Percentiles rank a stretch among this genome's conserved stretches.
Conservation (phyloP, 2,888 invertebrate species). For the Plagodis pulveraria region DNA sequence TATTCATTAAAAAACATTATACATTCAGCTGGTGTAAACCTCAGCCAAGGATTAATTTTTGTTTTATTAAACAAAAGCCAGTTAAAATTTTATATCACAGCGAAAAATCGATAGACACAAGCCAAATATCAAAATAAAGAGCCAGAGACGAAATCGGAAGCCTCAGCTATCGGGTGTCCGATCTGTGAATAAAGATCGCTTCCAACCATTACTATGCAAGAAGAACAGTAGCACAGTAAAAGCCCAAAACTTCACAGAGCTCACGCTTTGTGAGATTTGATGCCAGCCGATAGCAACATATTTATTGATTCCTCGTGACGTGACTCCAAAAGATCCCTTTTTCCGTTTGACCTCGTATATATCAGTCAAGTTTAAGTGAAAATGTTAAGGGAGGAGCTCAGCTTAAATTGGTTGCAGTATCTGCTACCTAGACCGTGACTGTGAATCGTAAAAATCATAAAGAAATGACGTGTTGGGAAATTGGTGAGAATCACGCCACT, state of each 20-base stretch:
- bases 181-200: slow-evolving; percentile 20
- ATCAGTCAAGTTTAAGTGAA: slow-evolving; percentile 45
- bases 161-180: slow-evolving; percentile 24
- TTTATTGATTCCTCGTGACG: slow-evolving; percentile 53
- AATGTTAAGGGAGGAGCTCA: slow-evolving; percentile 32
- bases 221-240: slow-evolving; percentile 21
- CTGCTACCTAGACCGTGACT: slow-evolving; percentile 40
- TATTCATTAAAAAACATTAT: too few relatives aligned
- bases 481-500: slow-evolving; percentile 42
- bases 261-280: slow-evolving; percentile 46
- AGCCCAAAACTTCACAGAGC: slow-evolving; percentile 40
- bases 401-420: slow-evolving; percentile 3
- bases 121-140: too few relatives aligned
- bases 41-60: too few relatives aligned
- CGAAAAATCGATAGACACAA: too few relatives aligned
- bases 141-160: slow-evolving; percentile 16
- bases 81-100: too few relatives aligned
- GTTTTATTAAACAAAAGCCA: too few relatives aligned
- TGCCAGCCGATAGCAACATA: slow-evolving; percentile 48
- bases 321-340: slow-evolving; percentile 38
- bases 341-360: slow-evolving; percentile 41
- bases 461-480: slow-evolving; percentile 45
- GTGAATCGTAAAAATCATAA: slow-evolving; percentile 49
- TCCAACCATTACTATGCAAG: slow-evolving; percentile 28
- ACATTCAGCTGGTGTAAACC: too few relatives aligned